A percentile compares a stretch with the other conserved stretches of the same genome.
Evolutionary conservation across 2,888 invertebrate species (phyloP).

Genomic region (Gortyna flavago): DNA sequence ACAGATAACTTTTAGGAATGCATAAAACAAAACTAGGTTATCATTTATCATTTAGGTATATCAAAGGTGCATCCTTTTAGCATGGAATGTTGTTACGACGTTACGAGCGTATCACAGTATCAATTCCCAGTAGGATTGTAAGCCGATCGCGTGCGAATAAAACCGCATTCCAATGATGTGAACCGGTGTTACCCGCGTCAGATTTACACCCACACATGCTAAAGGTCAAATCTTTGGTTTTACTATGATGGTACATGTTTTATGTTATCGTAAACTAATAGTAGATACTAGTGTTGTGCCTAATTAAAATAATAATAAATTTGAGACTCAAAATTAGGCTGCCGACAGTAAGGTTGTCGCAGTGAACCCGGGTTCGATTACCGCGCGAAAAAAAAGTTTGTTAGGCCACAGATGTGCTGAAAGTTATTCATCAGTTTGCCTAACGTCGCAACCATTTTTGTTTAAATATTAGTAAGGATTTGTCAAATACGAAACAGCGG

Average conservation of each 20-base stretch:
- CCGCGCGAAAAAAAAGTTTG: not conserved
- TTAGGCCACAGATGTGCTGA: not conserved
- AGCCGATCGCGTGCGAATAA: constrained; percentile 25
- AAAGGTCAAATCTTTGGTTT: not conserved
- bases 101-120: not conserved
- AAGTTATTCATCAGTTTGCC: not conserved
- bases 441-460: not conserved
- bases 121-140: constrained; percentile 16
- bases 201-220: not conserved
- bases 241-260: not conserved
- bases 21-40: not conserved
- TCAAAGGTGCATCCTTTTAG: not conserved
- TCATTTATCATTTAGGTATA: no score
- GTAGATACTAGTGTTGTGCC: no score
- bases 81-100: constrained; percentile 18
- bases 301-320: not conserved
- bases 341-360: not conserved
- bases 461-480: not conserved
- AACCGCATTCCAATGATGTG: constrained; percentile 47
- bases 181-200: constrained; percentile 22
- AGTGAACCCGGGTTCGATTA: not conserved
- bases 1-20: not conserved
- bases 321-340: not conserved
- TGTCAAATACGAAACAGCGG: not conserved
- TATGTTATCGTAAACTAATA: not conserved